Base-by-base conservation (phyloP, 2,888 invertebrate genomes). In the Lasioglossum marginatum region DNA sequence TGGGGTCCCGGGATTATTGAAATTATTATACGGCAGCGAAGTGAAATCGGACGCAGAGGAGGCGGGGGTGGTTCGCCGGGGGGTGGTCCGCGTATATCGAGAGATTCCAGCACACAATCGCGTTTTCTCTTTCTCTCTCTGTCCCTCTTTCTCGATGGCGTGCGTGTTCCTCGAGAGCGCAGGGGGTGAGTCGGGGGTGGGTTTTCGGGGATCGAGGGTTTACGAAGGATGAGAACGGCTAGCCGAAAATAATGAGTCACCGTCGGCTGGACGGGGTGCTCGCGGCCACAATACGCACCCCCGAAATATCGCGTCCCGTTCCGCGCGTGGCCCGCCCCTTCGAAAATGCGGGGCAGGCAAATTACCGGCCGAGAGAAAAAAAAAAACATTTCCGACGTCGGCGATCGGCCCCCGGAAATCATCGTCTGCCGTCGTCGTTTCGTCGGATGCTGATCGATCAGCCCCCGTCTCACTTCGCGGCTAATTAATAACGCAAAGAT, bases 191-290 rank as follows among this genome's bases (percentile, higher is more conserved):
- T n/a, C 57, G 76, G 8, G 27, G 73, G 19, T 4, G 66, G 66
- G 68, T 23, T 68, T 34, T 68, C 34, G 37, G 31, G 14, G 37
- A 34, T 73, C 57, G n/a, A 71, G 48, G 43, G 57, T 34, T 34
- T 27, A 37, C 31, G 78, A 81, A 87, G 91, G 86, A 92, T 91
- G 90, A 91, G 91, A 83, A 92, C 84, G 91, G 92, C 90, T 91
- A 91, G 91, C 90, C 89, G 90, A 83, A 93, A 94, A 94, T 94
- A 94, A 94, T 93, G 94, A 94, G 93, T 94, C 94, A 94, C 92
- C 93, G 48, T 48, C 90, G 81, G 45, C 91, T 68, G 70, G 82
- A 83, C 71, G 27, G 43, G 77, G n/a, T 43, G 66, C 88, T 87
- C 83, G 81, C 85, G 86, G 88, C 90, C 92, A 88, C 87, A 90